Percentiles rank a stretch among this genome's conserved stretches.
Conservation (phyloP, 1,140 invertebrate genomes). For the Mylabris phalerata region DNA sequence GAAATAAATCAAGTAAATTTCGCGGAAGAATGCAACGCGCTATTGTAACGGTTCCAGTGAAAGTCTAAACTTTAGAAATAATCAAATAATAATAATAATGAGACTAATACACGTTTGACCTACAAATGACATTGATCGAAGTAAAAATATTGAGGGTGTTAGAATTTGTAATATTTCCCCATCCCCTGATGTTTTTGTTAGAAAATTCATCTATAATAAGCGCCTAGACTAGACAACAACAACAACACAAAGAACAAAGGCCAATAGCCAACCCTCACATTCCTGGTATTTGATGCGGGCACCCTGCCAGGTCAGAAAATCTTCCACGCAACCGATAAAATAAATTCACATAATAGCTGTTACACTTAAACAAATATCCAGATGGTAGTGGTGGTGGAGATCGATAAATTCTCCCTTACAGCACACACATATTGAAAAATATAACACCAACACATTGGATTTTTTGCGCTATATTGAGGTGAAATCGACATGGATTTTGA, state of each 20-base stretch:
- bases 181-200: too few species aligned
- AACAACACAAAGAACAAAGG: conserved; percentile 1
- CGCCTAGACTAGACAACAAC: too few species aligned
- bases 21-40: too few species aligned
- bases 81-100: too few species aligned
- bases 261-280: conserved; percentile 7
- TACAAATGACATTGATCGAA: conserved; percentile 11
- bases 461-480: conserved; percentile 5
- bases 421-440: too few species aligned
- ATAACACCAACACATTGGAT: too few species aligned
- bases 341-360: not conserved
- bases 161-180: not conserved
- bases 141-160: not conserved
- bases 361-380: not conserved
- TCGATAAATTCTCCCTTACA: too few species aligned
- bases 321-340: conserved; percentile 1
- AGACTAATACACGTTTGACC: conserved; percentile 1
- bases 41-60: too few species aligned
- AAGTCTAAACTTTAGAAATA: too few species aligned
- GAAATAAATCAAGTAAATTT: too few species aligned
- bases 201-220: too few species aligned
- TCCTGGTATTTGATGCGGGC: conserved; percentile 5
- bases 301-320: conserved; percentile 10
- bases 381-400: too few species aligned
- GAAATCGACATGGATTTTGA: conserved; percentile 7